Evolutionary conservation across 2,888 invertebrate species (phyloP), one percentile per base, ranked within the genome.

Genomic region (Zhuqinia jingwanae): DNA sequence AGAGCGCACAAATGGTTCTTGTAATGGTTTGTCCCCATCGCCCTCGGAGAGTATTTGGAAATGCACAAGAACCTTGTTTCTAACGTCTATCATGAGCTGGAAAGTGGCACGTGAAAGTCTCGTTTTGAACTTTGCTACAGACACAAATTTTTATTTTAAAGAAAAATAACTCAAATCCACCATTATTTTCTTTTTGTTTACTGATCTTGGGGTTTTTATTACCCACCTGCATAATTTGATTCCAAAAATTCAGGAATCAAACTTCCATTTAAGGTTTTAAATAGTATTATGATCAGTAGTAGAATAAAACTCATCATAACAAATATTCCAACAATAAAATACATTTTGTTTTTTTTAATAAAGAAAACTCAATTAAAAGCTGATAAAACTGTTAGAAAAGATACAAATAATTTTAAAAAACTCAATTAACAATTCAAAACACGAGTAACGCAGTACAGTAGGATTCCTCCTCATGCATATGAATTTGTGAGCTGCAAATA

Each of bases 11-110:
- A n/a, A 50, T 22, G 50, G 76, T 17, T 56, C 36, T n/a, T n/a
- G n/a, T 36, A 76, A 56, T 11, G 68, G 56, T 50, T 85, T 79
- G 13, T 75, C 79, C 22, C 79, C 85, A 15, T 85, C 85, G 5
- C 73, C 17, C 17, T 85, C 73, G n/a, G 73, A 73, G 25, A 73
- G 30, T 6, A 42, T 65, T 65, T 65, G 42, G 17, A 65, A 10
- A 10, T 42, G 65, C 0, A 8, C 1, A 1, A 17, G 17, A 11
- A n/a, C 6, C 25, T 73, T 50, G 27, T 50, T n/a, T 10, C 17
- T 27, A 11, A 73, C 25, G 10, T 73, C 73, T 6, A 25, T n/a
- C 25, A 50, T 50, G 15, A 50, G 50, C 17, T 15, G 25, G 27
- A 25, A 25, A 25, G 50, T 73, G 25, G 73, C 73, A 15, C 15